These are phyloP conservation scores for Ophioderma brevispina DNA, from an alignment of 35 echinoderm and acorn worm genomes.

Conservation along the genomic window DNA sequence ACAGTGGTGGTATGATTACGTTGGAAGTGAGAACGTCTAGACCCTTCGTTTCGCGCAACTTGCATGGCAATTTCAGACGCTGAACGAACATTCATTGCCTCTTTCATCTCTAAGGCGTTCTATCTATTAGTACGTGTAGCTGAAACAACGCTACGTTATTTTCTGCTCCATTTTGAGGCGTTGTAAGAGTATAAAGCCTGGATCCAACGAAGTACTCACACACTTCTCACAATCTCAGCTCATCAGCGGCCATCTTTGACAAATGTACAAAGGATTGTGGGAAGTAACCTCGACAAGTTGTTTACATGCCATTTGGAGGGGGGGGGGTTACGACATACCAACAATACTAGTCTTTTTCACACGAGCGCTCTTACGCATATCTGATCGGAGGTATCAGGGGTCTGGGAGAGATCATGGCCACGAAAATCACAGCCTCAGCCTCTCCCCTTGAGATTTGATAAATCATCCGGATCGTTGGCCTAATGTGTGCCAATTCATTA, in stretches of 20 bases:
- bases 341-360: too few relatives aligned
- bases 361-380: too few relatives aligned
- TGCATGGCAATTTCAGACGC: not conserved
- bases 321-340: too few relatives aligned
- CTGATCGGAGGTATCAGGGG: too few relatives aligned
- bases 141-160: not conserved
- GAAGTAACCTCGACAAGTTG: too few relatives aligned
- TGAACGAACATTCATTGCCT: not conserved
- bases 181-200: not conserved
- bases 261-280: not conserved
- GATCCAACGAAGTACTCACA: not conserved
- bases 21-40: not conserved
- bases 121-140: not conserved
- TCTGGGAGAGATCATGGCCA: too few relatives aligned
- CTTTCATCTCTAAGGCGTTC: not conserved
- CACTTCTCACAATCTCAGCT: not conserved
- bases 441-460: too few relatives aligned
- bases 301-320: not conserved
- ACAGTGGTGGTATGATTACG: not conserved
- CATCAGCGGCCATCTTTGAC: not conserved
- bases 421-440: too few relatives aligned
- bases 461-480: too few relatives aligned
- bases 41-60: not conserved
- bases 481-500: too few relatives aligned
- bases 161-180: not conserved